These are phyloP conservation scores for Saccostrea cuccullata DNA, from an alignment of 1,140 invertebrate genomes.

Conservation along the genomic window DNA sequence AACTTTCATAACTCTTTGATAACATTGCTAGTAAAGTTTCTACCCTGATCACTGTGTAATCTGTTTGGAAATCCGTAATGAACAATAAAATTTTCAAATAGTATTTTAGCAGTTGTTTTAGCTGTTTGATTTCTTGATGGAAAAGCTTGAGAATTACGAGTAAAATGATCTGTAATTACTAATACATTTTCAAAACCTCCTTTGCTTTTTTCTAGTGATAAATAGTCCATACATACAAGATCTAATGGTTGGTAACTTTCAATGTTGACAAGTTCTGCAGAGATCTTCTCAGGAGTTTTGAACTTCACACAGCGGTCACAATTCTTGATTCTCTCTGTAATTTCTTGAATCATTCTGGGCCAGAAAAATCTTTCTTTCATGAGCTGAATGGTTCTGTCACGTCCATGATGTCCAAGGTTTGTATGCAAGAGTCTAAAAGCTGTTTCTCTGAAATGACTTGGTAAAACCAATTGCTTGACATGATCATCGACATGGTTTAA, in stretches of 20 bases:
- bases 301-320: constrained; percentile 40
- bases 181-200: not conserved
- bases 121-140: not conserved
- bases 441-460: not conserved
- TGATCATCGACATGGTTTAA: not conserved
- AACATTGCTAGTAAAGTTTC: constrained; percentile 16
- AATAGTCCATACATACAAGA: not conserved
- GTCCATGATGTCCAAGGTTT: constrained; percentile 44
- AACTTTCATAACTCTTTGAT: too few species aligned
- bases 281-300: too few species aligned
- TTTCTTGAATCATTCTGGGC: constrained; percentile 28
- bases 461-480: not conserved
- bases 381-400: not conserved
- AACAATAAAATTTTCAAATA: constrained; percentile 31
- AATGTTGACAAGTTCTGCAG: constrained; percentile 27
- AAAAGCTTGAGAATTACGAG: not conserved
- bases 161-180: constrained; percentile 28
- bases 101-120: constrained; percentile 8
- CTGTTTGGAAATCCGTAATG: constrained; percentile 34
- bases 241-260: not conserved
- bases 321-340: constrained; percentile 22
- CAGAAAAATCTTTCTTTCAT: constrained; percentile 43
- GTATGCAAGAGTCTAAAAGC: constrained; percentile 3
- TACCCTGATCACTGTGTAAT: constrained; percentile 39
- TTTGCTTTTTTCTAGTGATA: too few species aligned